Evolutionary conservation across 2,113 vertebrate genomes (phyloP).

Genomic region (Calidris pygmaea): DNA sequence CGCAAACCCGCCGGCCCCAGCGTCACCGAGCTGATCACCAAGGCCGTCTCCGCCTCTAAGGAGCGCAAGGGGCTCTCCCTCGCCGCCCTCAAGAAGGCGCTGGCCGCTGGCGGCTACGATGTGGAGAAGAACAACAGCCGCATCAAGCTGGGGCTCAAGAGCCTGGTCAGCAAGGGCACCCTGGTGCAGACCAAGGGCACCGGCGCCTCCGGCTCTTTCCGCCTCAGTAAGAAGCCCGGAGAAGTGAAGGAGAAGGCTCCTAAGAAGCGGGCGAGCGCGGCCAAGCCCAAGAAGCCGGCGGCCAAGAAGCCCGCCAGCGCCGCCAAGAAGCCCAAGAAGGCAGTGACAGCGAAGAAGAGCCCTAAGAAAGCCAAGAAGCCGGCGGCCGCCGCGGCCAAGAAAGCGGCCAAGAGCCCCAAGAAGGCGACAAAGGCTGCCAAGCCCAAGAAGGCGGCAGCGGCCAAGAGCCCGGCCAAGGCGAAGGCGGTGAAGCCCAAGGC

Average conservation of each 20-base stretch:
- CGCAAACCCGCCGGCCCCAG: constrained; percentile 71
- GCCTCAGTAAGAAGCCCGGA: constrained; percentile 62
- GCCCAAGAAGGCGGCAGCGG: too few relatives aligned
- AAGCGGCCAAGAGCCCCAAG: too few relatives aligned
- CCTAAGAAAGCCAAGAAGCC: too few relatives aligned
- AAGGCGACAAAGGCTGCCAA: too few relatives aligned
- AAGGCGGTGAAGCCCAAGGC: too few relatives aligned
- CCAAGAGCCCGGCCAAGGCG: too few relatives aligned
- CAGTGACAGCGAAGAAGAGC: too few relatives aligned
- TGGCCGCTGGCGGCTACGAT: constrained; percentile 82
- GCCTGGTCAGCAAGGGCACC: constrained; percentile 70
- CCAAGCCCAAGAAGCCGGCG: constrained; percentile 58
- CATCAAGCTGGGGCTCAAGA: constrained; percentile 71
- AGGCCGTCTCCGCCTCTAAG: constrained; percentile 75
- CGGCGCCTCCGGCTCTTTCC: constrained; percentile 64
- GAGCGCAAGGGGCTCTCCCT: constrained; percentile 77
- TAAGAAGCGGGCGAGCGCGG: background rate
- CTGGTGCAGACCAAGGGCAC: constrained; percentile 76
- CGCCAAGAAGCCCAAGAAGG: constrained; percentile 16
- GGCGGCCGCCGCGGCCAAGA: too few relatives aligned
- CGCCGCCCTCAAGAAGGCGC: constrained; percentile 77
- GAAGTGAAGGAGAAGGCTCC: constrained; percentile 45
- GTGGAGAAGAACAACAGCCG: constrained; percentile 81
- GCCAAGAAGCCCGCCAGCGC: constrained; percentile 16
- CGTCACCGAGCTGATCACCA: constrained; percentile 79